These are phyloP conservation scores for Morpho deidamia DNA, from an alignment of 2,888 invertebrate species.

Conservation along the genomic window DNA sequence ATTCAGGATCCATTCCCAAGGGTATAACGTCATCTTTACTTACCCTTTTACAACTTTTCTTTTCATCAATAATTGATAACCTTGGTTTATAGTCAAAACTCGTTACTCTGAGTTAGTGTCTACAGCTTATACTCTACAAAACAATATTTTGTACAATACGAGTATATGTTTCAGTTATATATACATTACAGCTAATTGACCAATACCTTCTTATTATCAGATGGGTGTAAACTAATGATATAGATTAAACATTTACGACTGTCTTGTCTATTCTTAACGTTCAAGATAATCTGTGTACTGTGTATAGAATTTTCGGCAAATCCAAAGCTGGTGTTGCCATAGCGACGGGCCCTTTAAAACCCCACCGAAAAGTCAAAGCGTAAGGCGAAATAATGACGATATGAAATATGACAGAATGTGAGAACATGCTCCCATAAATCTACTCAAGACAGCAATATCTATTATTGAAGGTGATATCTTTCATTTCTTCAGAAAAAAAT, in stretches of 20 bases:
- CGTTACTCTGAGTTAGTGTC: too few relatives aligned
- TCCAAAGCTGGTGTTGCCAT: conserved; percentile 55
- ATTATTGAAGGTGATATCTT: background rate
- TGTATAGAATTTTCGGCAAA: conserved; percentile 58
- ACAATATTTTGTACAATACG: too few relatives aligned
- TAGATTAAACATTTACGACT: background rate
- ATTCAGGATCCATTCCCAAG: too few relatives aligned
- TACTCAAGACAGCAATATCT: conserved; percentile 4
- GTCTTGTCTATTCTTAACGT: background rate
- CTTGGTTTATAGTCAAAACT: too few relatives aligned
- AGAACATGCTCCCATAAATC: conserved; percentile 23
- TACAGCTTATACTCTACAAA: too few relatives aligned
- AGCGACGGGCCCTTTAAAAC: conserved; percentile 51
- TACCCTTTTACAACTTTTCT: too few relatives aligned
- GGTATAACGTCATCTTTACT: too few relatives aligned
- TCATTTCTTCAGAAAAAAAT: background rate
- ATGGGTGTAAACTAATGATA: too few relatives aligned
- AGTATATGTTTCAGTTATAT: too few relatives aligned
- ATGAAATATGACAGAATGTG: conserved; percentile 51
- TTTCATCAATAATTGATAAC: too few relatives aligned
- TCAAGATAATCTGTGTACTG: conserved; percentile 34
- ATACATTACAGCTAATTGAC: too few relatives aligned
- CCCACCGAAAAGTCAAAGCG: conserved; percentile 47
- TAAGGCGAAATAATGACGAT: conserved; percentile 62
- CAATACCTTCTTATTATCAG: too few relatives aligned